These are phyloP conservation scores for Atlantisia rogersi DNA, from an alignment of 2,113 vertebrate genomes.

Conservation along the genomic window DNA sequence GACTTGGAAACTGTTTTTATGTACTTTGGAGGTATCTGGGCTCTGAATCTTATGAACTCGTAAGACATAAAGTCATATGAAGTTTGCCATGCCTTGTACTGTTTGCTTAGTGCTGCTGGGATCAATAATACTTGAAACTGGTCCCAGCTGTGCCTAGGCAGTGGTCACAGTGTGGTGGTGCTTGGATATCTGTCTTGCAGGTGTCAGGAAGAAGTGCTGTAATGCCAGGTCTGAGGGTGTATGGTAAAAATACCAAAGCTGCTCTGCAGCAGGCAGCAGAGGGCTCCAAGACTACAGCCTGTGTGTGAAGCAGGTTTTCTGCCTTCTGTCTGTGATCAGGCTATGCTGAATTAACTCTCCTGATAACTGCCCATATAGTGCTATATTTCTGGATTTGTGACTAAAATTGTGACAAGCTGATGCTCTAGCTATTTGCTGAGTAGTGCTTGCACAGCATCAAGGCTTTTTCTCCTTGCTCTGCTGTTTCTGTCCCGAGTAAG, in stretches of 20 bases:
- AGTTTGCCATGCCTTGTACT: background rate
- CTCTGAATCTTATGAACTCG: background rate
- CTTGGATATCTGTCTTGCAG: background rate
- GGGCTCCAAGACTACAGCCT: background rate
- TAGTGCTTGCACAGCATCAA: background rate
- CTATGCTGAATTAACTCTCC: background rate
- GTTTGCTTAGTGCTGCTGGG: background rate
- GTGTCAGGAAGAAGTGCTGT: background rate
- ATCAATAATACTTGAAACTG: background rate
- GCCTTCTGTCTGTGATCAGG: background rate
- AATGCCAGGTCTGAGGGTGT: too few species aligned
- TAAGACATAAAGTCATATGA: background rate
- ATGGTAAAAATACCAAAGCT: background rate
- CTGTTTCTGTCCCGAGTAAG: background rate
- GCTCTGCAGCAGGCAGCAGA: background rate
- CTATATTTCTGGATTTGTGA: background rate
- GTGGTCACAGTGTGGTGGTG: background rate
- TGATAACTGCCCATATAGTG: background rate
- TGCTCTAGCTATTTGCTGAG: background rate
- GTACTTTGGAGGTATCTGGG: background rate
- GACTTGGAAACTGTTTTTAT: background rate
- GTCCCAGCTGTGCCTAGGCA: background rate
- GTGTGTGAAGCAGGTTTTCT: background rate
- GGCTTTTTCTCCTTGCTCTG: background rate
- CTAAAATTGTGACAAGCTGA: background rate